Evolutionary conservation across 2,888 invertebrate genomes (phyloP).

Genomic region (Cheilosia soror): DNA sequence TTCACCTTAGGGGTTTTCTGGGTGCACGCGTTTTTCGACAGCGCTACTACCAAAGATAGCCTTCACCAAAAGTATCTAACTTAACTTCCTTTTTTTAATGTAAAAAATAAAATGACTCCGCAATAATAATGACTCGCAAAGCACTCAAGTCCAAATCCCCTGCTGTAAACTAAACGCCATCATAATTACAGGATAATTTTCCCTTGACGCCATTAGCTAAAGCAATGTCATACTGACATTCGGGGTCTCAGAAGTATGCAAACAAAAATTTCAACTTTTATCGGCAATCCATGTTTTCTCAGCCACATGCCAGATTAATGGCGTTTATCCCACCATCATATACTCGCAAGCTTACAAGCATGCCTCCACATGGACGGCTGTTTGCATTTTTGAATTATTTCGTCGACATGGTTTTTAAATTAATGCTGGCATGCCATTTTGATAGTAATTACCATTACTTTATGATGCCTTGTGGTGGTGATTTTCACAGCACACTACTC

Average conservation of each 20-base stretch:
- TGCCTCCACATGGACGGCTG: neutral
- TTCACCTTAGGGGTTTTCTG: no score
- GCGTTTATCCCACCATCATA: no score
- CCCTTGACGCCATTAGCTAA: neutral
- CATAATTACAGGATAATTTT: neutral
- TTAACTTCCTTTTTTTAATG: no score
- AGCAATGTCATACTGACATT: neutral
- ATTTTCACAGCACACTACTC: conserved; percentile 10
- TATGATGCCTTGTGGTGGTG: conserved; percentile 52
- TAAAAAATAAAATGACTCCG: no score
- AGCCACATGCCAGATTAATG: neutral
- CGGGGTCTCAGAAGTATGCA: neutral
- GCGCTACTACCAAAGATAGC: no score
- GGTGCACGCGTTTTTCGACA: no score
- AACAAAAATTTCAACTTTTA: neutral
- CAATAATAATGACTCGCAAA: no score
- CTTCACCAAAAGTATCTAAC: no score
- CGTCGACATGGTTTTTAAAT: conserved; percentile 66
- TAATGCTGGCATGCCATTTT: conserved; percentile 59
- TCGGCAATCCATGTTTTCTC: neutral
- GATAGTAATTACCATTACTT: conserved; percentile 65
- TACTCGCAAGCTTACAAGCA: no score
- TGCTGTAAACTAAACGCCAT: neutral
- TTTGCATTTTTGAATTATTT: conserved; percentile 2
- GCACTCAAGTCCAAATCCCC: neutral